phyloP scores from a whole-genome alignment of 2,888 invertebrate species.

The Galerucella calmariensis region DNA sequence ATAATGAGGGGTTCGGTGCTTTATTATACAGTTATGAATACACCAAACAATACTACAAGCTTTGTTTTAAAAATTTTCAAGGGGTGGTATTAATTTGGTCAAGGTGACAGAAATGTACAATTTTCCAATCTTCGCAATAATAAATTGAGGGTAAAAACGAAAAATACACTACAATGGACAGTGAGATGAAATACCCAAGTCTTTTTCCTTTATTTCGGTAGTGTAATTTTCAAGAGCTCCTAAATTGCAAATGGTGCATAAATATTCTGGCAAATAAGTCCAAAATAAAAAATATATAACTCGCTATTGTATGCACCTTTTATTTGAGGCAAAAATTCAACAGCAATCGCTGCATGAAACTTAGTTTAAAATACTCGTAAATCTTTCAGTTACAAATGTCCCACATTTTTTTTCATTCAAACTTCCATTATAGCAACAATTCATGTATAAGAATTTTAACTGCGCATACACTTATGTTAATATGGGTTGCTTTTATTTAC shows the following conservation, averaged over 20 bases:
- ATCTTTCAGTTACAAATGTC: slow-evolving; percentile 34
- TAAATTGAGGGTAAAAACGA: too few relatives aligned
- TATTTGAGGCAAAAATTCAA: not conserved
- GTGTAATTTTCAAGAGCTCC: not conserved
- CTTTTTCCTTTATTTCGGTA: not conserved
- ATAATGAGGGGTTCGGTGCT: too few relatives aligned
- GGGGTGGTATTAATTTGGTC: too few relatives aligned
- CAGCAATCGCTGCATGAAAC: slow-evolving; percentile 22
- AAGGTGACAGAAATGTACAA: too few relatives aligned
- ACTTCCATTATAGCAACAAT: slow-evolving; percentile 36
- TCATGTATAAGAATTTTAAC: slow-evolving; percentile 37
- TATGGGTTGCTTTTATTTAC: slow-evolving; percentile 34
- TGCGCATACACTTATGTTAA: slow-evolving; percentile 39
- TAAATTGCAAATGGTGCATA: not conserved
- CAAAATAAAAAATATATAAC: not conserved
- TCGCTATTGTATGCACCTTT: not conserved
- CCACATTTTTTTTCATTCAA: slow-evolving; percentile 34
- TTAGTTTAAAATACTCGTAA: slow-evolving; percentile 33
- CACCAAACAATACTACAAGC: too few relatives aligned
- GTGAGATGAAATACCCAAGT: not conserved
- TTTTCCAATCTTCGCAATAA: too few relatives aligned
- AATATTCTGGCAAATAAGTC: not conserved
- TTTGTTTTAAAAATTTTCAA: too few relatives aligned
- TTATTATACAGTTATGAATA: too few relatives aligned
- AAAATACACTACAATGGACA: not conserved